A percentile compares a stretch with the other conserved stretches of the same genome.
These are phyloP conservation scores for Sebastes cheni DNA, from an alignment of 2,797 vertebrate genomes.

Conservation along the genomic window DNA sequence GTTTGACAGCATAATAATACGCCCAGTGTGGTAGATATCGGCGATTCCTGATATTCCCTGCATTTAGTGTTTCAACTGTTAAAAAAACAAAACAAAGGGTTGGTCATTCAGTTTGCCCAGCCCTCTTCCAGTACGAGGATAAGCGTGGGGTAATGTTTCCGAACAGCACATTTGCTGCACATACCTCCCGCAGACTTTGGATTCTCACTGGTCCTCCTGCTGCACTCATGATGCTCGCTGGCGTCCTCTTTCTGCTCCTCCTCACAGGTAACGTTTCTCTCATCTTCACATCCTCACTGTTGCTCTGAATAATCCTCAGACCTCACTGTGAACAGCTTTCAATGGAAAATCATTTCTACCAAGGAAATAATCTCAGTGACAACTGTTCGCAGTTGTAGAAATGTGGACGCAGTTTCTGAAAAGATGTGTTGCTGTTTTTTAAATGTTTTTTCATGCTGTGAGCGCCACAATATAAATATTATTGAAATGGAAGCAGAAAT, in stretches of 20 bases:
- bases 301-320: background rate
- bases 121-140: background rate
- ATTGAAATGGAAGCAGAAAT: background rate
- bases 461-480: background rate
- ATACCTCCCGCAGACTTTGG: background rate
- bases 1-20: background rate
- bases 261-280: background rate
- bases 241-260: constrained; percentile 23
- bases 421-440: background rate
- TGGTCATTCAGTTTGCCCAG: background rate
- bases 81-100: background rate
- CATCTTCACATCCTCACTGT: background rate
- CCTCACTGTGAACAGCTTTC: too few species aligned
- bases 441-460: background rate
- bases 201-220: background rate
- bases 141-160: background rate
- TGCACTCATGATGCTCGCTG: background rate
- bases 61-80: too few species aligned
- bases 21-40: background rate
- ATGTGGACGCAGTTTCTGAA: background rate
- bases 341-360: background rate
- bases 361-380: background rate
- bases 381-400: background rate
- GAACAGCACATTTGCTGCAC: background rate
- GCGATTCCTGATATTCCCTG: too few species aligned